These are phyloP conservation scores for Ligdia adustata DNA, from an alignment of 2,888 invertebrate genomes.

Conservation along the genomic window DNA sequence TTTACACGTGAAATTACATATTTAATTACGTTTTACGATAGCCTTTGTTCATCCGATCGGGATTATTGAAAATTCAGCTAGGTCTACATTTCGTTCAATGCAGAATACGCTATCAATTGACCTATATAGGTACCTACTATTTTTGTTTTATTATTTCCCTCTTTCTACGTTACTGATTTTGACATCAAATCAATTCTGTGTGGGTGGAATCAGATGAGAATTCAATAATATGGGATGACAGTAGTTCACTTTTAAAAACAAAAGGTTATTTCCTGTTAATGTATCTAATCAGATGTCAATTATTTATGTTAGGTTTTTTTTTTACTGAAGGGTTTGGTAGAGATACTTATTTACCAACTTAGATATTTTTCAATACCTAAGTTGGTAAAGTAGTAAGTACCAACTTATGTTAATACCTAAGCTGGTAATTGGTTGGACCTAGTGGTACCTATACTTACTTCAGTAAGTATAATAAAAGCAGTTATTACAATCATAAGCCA, in stretches of 20 bases:
- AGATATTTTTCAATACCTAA: no score
- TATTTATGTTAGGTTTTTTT: no score
- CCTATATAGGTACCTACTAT: background rate
- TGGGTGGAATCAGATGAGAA: background rate
- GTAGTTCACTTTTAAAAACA: background rate
- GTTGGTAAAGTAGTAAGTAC: no score
- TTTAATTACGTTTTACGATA: slow-evolving; percentile 10
- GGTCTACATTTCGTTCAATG: slow-evolving; percentile 8
- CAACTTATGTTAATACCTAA: no score
- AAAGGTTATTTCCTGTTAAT: no score
- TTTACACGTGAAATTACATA: slow-evolving; percentile 12
- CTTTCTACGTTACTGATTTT: slow-evolving; percentile 10
- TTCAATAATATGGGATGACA: background rate
- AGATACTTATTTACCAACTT: no score
- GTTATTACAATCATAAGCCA: no score
- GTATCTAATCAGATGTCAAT: no score
- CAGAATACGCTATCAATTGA: slow-evolving; percentile 2
- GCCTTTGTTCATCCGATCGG: slow-evolving; percentile 11
- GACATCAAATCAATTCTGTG: slow-evolving; percentile 13
- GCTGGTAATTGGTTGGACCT: no score
- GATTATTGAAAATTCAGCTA: slow-evolving; percentile 14
- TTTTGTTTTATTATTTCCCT: slow-evolving; percentile 15
- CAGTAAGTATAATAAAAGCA: no score
- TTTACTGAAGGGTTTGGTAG: no score
- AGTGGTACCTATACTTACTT: no score